Conservation (phyloP, 1,140 invertebrate species). For the Calephelis virginiensis region DNA sequence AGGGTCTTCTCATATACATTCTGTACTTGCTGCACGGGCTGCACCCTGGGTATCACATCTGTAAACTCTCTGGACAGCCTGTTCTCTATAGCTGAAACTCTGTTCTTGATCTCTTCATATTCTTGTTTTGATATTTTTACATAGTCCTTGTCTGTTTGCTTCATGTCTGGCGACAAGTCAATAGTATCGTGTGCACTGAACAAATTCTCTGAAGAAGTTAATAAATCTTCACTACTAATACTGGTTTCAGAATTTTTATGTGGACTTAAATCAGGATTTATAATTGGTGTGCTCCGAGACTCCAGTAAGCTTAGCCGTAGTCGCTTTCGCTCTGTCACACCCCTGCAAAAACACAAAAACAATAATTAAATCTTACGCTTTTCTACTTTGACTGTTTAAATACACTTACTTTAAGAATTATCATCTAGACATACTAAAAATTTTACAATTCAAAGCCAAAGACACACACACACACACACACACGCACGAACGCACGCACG, state of each 20-base stretch:
- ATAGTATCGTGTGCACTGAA: conserved; percentile 67
- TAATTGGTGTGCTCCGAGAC: conserved; percentile 54
- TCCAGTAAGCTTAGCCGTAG: conserved; percentile 66
- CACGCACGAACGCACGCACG: too few species aligned
- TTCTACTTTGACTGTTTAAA: not conserved
- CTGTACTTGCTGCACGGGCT: conserved; percentile 80
- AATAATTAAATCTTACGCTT: not conserved
- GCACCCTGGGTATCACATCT: conserved; percentile 70
- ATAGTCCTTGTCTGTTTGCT: conserved; percentile 78
- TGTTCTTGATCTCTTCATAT: conserved; percentile 86
- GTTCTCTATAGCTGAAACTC: conserved; percentile 84
- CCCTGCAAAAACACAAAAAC: conserved; percentile 47
- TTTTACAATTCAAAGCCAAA: too few species aligned
- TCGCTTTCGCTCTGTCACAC: conserved; percentile 65
- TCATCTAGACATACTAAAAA: too few species aligned
- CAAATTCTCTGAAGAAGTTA: conserved; percentile 70
- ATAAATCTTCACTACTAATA: conserved; percentile 62
- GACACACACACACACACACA: too few species aligned
- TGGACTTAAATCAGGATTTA: conserved; percentile 53
- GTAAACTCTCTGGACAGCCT: conserved; percentile 84
- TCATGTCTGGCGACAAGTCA: conserved; percentile 67
- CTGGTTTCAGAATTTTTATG: conserved; percentile 69
- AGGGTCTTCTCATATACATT: conserved; percentile 86
- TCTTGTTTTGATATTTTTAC: conserved; percentile 85
- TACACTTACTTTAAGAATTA: too few species aligned